Percentiles rank a stretch among this genome's conserved stretches.
phyloP scores from a whole-genome alignment of 2,888 invertebrate genomes.

The Pharmacophagus antenor region DNA sequence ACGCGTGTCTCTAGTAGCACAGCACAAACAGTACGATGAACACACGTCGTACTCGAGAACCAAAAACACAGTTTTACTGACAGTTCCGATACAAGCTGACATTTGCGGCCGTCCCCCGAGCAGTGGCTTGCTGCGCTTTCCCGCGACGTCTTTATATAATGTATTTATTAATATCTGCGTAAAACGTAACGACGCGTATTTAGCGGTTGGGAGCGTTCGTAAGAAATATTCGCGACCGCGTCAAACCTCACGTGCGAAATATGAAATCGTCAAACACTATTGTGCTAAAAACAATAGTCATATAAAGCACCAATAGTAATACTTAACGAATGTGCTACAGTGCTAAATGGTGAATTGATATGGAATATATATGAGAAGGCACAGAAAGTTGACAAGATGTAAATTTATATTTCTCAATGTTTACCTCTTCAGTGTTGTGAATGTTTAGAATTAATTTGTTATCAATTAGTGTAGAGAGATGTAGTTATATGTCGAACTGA shows the following conservation, averaged over 20 bases:
- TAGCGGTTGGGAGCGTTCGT: constrained; percentile 54
- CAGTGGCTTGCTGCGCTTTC: constrained; percentile 55
- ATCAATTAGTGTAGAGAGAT: constrained; percentile 57
- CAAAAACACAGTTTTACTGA: constrained; percentile 76
- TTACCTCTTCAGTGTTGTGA: constrained; percentile 80
- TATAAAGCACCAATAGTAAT: constrained; percentile 50
- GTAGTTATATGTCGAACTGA: constrained; percentile 46
- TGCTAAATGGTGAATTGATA: constrained; percentile 55
- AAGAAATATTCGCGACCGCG: constrained; percentile 51
- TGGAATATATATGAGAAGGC: constrained; percentile 47
- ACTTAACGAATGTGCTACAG: constrained; percentile 47
- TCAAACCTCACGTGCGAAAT: constrained; percentile 53
- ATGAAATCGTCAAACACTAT: constrained; percentile 58
- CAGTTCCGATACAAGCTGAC: constrained; percentile 71
- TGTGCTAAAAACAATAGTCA: constrained; percentile 64
- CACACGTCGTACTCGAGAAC: constrained; percentile 70
- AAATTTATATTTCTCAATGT: constrained; percentile 63
- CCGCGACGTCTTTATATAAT: constrained; percentile 60
- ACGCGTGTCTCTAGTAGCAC: constrained; percentile 77
- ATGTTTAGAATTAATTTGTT: constrained; percentile 41
- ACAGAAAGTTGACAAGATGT: constrained; percentile 62
- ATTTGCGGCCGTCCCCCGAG: constrained; percentile 61
- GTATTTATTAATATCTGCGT: constrained; percentile 69
- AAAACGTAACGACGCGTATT: constrained; percentile 59
- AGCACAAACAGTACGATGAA: constrained; percentile 73